These are phyloP conservation scores for Drosophila colorata DNA, from an alignment of 2,888 invertebrate species.

Conservation along the genomic window DNA sequence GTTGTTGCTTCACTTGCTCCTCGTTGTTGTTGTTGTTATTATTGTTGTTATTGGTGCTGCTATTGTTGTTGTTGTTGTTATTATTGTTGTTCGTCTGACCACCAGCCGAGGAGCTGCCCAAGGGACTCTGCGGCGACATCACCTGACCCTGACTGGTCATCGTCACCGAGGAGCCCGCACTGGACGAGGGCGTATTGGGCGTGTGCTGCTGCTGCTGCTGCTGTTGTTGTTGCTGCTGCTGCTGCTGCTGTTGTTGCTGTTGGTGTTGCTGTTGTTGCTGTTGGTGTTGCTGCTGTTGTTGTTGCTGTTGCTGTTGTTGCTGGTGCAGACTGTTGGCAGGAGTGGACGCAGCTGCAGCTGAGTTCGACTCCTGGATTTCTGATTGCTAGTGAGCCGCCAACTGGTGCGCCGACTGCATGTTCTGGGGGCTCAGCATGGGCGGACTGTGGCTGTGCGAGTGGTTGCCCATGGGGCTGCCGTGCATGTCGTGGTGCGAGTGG, in stretches of 20 bases:
- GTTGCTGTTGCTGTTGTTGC: conserved; percentile 80
- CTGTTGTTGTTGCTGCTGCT: conserved; percentile 77
- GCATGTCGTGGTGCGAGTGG: conserved; percentile 93
- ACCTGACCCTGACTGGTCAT: conserved; percentile 85
- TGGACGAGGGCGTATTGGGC: conserved; percentile 84
- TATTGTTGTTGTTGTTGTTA: conserved; percentile 70
- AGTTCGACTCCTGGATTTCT: conserved; percentile 91
- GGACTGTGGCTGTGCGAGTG: conserved; percentile 92
- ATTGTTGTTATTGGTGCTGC: conserved; percentile 72
- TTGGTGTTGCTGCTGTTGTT: conserved; percentile 80
- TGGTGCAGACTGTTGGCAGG: conserved; percentile 85
- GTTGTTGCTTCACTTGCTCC: conserved; percentile 78
- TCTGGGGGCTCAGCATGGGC: conserved; percentile 93
- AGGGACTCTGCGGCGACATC: conserved; percentile 84
- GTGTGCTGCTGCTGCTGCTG: conserved; percentile 80
- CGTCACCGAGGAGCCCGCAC: conserved; percentile 84
- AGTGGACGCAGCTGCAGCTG: conserved; percentile 85
- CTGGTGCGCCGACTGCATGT: conserved; percentile 90
- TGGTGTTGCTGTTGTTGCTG: conserved; percentile 83
- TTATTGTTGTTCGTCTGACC: conserved; percentile 78
- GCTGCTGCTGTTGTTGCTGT: conserved; percentile 72
- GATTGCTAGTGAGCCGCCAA: conserved; percentile 93
- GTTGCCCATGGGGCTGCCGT: conserved; percentile 93
- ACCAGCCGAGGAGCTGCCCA: conserved; percentile 79
- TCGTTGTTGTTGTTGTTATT: conserved; percentile 75